Conservation (phyloP, 2,888 invertebrate species). For the Andrena marginata region DNA sequence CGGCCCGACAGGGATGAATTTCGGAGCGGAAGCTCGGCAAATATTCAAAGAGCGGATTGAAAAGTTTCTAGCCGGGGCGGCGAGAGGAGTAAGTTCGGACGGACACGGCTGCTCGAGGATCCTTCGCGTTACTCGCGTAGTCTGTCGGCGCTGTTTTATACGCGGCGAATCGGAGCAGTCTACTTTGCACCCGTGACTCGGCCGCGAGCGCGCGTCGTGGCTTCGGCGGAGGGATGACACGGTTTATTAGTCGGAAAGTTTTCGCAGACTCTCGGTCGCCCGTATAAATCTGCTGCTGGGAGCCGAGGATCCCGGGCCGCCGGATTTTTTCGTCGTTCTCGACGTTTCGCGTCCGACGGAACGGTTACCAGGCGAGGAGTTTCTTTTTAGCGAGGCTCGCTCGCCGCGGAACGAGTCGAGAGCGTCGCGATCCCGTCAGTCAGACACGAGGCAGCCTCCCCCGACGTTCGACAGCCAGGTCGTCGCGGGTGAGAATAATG, state of each 20-base stretch:
- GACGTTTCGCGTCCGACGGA: neutral
- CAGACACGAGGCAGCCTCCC: no score
- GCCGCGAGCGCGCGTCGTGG: slow-evolving; percentile 11
- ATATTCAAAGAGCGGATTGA: slow-evolving; percentile 68
- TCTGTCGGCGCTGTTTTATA: slow-evolving; percentile 52
- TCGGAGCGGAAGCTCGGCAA: slow-evolving; percentile 55
- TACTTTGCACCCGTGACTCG: slow-evolving; percentile 31
- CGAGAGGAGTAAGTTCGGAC: slow-evolving; percentile 29
- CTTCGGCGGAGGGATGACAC: neutral
- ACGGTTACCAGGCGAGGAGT: neutral
- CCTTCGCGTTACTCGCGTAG: slow-evolving; percentile 58
- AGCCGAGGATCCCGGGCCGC: neutral
- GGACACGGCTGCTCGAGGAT: slow-evolving; percentile 44
- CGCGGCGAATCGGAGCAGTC: slow-evolving; percentile 34
- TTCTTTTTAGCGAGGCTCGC: no score
- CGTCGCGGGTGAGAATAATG: no score
- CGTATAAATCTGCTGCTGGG: slow-evolving; percentile 2
- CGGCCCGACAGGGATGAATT: slow-evolving; percentile 44
- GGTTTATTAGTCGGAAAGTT: slow-evolving; percentile 52
- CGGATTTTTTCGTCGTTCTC: neutral
- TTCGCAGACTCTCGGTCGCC: neutral
- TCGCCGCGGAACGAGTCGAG: no score
- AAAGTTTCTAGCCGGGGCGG: slow-evolving; percentile 57
- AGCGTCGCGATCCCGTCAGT: no score
- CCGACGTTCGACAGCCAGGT: no score